These are phyloP conservation scores for Ctena decussata DNA, from an alignment of 2,888 invertebrate genomes.

Conservation along the genomic window DNA sequence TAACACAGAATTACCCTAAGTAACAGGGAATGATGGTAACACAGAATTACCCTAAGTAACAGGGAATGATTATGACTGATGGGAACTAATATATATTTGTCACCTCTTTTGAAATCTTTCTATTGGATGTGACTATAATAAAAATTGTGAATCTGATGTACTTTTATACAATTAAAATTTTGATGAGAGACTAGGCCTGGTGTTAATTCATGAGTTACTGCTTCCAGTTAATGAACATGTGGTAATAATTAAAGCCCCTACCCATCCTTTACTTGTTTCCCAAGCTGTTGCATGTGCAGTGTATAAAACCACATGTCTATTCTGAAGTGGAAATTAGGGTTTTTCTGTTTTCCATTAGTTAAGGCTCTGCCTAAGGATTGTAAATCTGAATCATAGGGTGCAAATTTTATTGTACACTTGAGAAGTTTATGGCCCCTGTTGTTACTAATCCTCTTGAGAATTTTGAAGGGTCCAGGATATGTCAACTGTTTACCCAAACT, in stretches of 20 bases:
- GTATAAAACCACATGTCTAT: background rate
- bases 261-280: background rate
- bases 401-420: background rate
- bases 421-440: background rate
- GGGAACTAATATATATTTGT: too few relatives aligned
- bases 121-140: too few relatives aligned
- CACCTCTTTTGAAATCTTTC: too few relatives aligned
- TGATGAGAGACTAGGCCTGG: too few relatives aligned
- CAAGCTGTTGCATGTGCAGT: background rate
- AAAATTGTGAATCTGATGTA: too few relatives aligned
- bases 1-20: too few relatives aligned
- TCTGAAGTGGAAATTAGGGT: background rate
- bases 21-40: too few relatives aligned
- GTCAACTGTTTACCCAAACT: constrained; percentile 10
- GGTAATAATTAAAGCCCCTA: background rate
- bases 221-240: background rate
- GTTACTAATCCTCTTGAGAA: background rate
- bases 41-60: too few relatives aligned
- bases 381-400: background rate
- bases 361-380: background rate
- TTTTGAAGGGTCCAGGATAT: background rate
- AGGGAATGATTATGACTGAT: too few relatives aligned
- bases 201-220: background rate
- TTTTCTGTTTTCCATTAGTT: background rate
- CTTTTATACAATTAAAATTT: too few relatives aligned